Evolutionary conservation across 2,113 vertebrate genomes (phyloP), one percentile per base, ranked within the genome.

Genomic region (Hippopotamus amphibius): DNA sequence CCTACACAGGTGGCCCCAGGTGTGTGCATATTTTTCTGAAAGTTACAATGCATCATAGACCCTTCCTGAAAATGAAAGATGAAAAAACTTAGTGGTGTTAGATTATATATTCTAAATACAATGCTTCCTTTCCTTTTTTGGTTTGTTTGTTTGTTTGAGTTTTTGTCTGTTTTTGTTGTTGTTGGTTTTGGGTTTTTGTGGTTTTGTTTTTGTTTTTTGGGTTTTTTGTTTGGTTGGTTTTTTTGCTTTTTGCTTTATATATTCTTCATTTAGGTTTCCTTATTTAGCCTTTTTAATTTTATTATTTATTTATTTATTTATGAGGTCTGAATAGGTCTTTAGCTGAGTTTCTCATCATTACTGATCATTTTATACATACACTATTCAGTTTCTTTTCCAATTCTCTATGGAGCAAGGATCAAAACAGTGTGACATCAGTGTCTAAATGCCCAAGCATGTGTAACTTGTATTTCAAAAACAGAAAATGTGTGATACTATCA

Each of bases 1-100:
- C 92, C 95, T 95, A 91, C 21, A 55, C 63, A 91, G 93, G 91
- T 82, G 77, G 81, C 28, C 81, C 90, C 88, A 84, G 68, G 84
- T 96, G 46, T 82, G 55, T 84, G 90, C 50, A 65, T 96, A 37
- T 79, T 97, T 97, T 88, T 94, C 76, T 68, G 85, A 93, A 79
- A 37, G 46, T 83, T 63, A 41, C 81, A 91, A 74, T 65, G 43
- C 53, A 91, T 88, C 72, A 17, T 63, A 74, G 72, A 50, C 65
- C 48, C 72, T 83, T 87, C n/a, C 72, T 77, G 59, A 83, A 96
- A 88, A 48, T 43, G n/a, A 90, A 96, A 92, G 37, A 50, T 33
- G 33, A 48, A 72, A 63, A 94, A 81, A 53, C 12, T n/a, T 50
- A 16, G 21, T 90, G 76, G 69, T 76, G 9, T 95, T 87, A 80